Percentiles rank a stretch among this genome's conserved stretches.
phyloP scores from a whole-genome alignment of 30 jellyfish, hydroid and myxozoan genomes.

The Rhopilema esculentum region DNA sequence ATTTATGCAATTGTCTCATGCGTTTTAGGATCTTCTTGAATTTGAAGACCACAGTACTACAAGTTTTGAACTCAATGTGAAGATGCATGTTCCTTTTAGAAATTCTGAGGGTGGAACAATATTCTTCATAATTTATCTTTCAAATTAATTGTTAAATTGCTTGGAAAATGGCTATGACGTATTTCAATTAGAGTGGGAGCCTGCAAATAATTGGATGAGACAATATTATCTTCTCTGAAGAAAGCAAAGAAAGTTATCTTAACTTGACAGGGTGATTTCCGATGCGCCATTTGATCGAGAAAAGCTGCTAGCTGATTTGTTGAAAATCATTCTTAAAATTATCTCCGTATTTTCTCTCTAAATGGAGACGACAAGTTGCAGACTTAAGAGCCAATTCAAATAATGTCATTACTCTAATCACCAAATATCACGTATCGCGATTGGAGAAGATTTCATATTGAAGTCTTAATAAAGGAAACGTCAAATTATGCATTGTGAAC shows the following conservation, averaged over 20 bases:
- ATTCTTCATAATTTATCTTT: neutral
- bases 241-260: neutral
- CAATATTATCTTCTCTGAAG: neutral
- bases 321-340: neutral
- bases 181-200: neutral
- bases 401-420: neutral
- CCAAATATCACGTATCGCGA: neutral
- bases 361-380: neutral
- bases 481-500: too few species aligned
- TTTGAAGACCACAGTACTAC: too few species aligned
- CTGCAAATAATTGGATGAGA: constrained; percentile 15
- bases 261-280: neutral
- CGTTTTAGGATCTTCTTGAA: too few species aligned
- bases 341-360: neutral
- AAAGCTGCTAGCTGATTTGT: neutral
- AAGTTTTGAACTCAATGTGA: too few species aligned
- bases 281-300: neutral
- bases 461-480: too few species aligned
- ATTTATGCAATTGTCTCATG: too few species aligned
- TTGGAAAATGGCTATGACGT: constrained; percentile 3
- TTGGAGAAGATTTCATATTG: too few species aligned
- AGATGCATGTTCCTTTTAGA: too few species aligned
- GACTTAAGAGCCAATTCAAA: neutral
- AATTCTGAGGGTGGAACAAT: too few species aligned
- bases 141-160: neutral